A percentile compares a stretch with the other conserved stretches of the same genome.
These are phyloP conservation scores for Tipula unca DNA, from an alignment of 2,888 invertebrate species.

Conservation along the genomic window DNA sequence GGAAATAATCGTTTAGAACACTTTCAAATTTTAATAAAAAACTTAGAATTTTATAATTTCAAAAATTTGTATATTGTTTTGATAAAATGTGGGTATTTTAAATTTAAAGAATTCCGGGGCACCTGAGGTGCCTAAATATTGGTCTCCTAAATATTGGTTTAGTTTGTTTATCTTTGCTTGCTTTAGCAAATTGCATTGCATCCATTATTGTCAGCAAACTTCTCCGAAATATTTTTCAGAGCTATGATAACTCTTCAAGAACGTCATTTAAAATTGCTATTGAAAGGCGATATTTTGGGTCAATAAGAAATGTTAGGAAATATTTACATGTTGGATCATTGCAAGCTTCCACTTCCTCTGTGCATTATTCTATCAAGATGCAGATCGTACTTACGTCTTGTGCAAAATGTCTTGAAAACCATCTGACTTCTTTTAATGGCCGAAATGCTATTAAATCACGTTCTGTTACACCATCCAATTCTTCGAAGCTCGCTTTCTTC, in stretches of 20 bases:
- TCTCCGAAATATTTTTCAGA: constrained; percentile 20
- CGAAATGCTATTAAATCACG: constrained; percentile 19
- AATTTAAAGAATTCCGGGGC: no score
- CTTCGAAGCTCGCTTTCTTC: constrained; percentile 19
- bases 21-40: no score
- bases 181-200: background rate
- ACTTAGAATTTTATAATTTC: no score
- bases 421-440: constrained; percentile 21
- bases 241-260: constrained; percentile 20
- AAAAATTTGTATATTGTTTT: no score
- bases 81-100: no score
- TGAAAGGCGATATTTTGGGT: constrained; percentile 20
- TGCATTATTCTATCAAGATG: constrained; percentile 21
- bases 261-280: constrained; percentile 20
- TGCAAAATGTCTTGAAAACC: constrained; percentile 21
- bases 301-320: constrained; percentile 19
- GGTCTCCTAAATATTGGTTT: constrained; percentile 20
- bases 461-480: constrained; percentile 20
- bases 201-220: constrained; percentile 18
- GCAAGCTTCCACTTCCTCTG: constrained; percentile 14
- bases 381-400: constrained; percentile 21
- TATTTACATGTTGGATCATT: constrained; percentile 21
- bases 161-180: constrained; percentile 18
- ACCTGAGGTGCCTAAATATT: no score
- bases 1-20: no score